A percentile compares a stretch with the other conserved stretches of the same genome.
Conservation (phyloP, 2,888 invertebrate genomes). For the Pristionchus maxplancki region DNA sequence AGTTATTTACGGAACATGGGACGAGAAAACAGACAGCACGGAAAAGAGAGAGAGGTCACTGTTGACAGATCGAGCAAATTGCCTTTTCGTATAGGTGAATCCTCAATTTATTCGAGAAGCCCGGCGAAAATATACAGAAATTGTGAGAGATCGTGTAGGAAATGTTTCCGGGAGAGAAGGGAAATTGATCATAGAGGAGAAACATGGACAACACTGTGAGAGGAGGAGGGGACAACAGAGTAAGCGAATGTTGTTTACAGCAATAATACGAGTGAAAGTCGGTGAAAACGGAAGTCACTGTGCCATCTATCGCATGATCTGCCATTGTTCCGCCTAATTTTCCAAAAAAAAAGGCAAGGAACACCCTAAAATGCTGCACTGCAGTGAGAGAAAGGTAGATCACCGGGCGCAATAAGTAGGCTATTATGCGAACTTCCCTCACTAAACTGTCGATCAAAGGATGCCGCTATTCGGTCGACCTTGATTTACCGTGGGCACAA, state of each 20-base stretch:
- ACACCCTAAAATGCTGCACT: neutral
- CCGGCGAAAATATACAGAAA: neutral
- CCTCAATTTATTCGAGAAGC: neutral
- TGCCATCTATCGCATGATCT: too few relatives aligned
- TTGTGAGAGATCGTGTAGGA: neutral
- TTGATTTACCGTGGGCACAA: neutral
- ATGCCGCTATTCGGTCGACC: neutral
- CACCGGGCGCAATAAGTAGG: neutral
- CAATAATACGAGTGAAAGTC: neutral
- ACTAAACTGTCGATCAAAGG: neutral
- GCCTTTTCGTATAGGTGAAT: neutral
- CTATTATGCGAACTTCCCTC: neutral
- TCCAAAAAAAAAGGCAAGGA: neutral
- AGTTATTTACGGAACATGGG: neutral
- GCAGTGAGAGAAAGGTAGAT: neutral
- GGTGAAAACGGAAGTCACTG: neutral
- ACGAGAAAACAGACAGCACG: neutral
- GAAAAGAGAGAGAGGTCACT: neutral
- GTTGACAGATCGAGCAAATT: neutral
- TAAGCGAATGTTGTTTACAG: neutral
- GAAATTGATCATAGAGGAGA: neutral
- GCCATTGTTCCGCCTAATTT: neutral
- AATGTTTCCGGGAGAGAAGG: neutral
- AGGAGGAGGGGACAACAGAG: neutral
- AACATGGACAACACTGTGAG: constrained; percentile 6